phyloP scores from a whole-genome alignment of 2,797 vertebrate species.

The Ceyx erithaca region DNA sequence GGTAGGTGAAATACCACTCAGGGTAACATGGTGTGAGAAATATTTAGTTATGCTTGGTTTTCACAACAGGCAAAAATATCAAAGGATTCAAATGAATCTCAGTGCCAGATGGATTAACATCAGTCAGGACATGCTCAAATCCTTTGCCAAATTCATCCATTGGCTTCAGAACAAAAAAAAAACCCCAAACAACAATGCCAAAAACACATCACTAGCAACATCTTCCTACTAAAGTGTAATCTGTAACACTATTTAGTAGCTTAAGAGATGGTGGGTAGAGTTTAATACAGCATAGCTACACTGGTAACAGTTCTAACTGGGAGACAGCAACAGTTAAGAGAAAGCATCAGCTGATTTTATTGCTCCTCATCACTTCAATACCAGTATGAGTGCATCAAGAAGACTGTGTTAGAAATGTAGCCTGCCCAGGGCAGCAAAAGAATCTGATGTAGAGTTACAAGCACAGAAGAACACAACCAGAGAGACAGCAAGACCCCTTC shows the following conservation, averaged over 20 bases:
- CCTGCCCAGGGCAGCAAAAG: neutral
- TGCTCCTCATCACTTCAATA: neutral
- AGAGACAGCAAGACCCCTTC: neutral
- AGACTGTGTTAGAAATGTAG: neutral
- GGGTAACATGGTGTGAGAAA: neutral
- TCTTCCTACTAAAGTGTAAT: neutral
- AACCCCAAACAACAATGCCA: neutral
- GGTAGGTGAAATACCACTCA: neutral
- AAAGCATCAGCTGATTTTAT: neutral
- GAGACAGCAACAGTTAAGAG: neutral
- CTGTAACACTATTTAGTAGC: neutral
- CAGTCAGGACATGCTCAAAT: neutral
- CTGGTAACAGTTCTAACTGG: neutral
- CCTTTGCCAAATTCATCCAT: neutral
- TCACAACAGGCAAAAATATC: neutral
- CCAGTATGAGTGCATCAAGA: accelerated
- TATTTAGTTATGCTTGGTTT: neutral
- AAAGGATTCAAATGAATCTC: neutral
- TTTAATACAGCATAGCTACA: neutral
- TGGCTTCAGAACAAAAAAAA: neutral
- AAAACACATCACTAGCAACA: neutral
- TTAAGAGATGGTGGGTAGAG: neutral
- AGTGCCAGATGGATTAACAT: neutral
- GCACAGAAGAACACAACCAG: neutral
- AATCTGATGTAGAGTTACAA: neutral